Conservation (phyloP, 2,113 vertebrate genomes). For the Vulpes vulpes region DNA sequence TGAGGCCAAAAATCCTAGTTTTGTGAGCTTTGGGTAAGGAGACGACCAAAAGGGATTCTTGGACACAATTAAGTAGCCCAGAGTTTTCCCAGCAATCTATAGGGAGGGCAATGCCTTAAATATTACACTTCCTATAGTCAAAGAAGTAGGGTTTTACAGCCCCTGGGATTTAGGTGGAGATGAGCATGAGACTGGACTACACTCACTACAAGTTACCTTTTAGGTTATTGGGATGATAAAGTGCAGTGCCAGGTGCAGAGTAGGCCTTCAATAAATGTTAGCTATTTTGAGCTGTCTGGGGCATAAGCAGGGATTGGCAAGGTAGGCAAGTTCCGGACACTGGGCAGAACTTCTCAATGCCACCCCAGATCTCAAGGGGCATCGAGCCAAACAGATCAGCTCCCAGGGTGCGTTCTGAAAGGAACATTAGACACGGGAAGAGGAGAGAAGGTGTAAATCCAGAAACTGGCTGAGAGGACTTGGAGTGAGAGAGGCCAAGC, state of each 20-base stretch:
- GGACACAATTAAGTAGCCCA: neutral
- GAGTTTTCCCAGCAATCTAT: neutral
- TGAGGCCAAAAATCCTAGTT: neutral
- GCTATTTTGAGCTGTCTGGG: neutral
- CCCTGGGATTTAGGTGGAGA: neutral
- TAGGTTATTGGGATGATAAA: neutral
- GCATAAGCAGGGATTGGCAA: neutral
- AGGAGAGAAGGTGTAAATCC: neutral
- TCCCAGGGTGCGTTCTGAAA: neutral
- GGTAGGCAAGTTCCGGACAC: neutral
- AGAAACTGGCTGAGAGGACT: neutral
- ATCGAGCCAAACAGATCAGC: neutral
- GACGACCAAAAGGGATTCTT: neutral
- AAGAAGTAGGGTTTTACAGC: neutral
- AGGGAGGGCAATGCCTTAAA: neutral
- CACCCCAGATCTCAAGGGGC: neutral
- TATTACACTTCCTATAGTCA: neutral
- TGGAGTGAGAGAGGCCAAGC: neutral
- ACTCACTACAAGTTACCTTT: neutral
- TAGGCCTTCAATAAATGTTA: neutral
- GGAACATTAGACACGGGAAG: neutral
- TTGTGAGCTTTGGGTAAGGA: neutral
- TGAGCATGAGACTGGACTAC: neutral
- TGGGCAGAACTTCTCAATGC: neutral
- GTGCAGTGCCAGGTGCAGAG: neutral